Evolutionary conservation across 2,888 invertebrate genomes (phyloP).

Genomic region (Thera britannica): DNA sequence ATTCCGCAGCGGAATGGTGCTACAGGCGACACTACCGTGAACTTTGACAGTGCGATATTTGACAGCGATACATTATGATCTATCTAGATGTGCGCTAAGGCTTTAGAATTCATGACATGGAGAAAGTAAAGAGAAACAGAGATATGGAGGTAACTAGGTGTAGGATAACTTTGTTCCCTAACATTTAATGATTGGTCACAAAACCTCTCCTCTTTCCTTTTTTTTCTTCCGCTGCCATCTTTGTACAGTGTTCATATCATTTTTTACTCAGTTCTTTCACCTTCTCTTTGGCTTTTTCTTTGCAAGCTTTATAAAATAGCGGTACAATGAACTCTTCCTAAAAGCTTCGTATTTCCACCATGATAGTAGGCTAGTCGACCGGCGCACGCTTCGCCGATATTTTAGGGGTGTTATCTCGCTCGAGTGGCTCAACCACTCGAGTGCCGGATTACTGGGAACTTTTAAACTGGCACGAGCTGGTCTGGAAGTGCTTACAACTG

Average conservation of each 20-base stretch:
- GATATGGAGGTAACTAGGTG: background rate
- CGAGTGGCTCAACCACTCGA: conserved; percentile 42
- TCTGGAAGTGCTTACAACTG: conserved; percentile 2
- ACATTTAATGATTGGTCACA: too few relatives aligned
- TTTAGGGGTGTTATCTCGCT: conserved; percentile 50
- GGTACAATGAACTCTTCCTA: background rate
- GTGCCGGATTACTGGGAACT: conserved; percentile 44
- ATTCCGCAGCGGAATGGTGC: too few relatives aligned
- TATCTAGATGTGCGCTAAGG: too few relatives aligned
- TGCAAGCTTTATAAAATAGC: too few relatives aligned
- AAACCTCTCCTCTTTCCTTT: too few relatives aligned
- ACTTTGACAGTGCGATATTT: too few relatives aligned
- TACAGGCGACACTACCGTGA: too few relatives aligned
- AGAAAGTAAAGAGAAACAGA: background rate
- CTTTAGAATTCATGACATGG: background rate
- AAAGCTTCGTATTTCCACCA: conserved; percentile 11
- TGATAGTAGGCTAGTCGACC: conserved; percentile 25
- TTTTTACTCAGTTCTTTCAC: too few relatives aligned
- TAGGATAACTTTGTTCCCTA: background rate
- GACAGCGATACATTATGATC: too few relatives aligned
- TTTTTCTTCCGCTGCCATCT: too few relatives aligned
- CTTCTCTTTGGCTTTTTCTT: too few relatives aligned
- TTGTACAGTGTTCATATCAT: too few relatives aligned
- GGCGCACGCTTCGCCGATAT: conserved; percentile 46
- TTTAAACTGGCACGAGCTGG: conserved; percentile 40